phyloP scores from a whole-genome alignment of 2,888 invertebrate species.

The Seira ritae region DNA sequence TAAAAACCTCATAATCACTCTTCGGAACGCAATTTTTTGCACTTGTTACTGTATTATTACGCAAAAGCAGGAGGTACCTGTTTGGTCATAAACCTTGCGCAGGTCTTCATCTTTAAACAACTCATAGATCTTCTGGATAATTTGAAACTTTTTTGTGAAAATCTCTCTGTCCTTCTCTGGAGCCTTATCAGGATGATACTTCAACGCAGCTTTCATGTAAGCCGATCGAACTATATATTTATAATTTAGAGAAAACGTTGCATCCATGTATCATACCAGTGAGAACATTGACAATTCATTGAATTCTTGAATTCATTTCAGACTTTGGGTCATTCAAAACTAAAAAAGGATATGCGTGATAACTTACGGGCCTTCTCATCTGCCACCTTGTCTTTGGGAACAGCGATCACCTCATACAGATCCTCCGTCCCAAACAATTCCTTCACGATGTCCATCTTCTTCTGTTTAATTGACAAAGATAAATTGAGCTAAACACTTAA shows the following conservation, averaged over 20 bases:
- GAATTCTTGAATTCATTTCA: background rate
- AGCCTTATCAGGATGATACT: conserved; percentile 71
- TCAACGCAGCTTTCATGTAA: conserved; percentile 68
- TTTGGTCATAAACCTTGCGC: conserved; percentile 69
- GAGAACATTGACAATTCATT: background rate
- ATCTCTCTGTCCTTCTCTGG: conserved; percentile 59
- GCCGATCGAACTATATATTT: conserved; percentile 65
- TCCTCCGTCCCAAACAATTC: conserved; percentile 68
- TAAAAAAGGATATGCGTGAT: too few species aligned
- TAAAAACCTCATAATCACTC: background rate
- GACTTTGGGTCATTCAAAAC: background rate
- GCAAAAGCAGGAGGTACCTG: conserved; percentile 60
- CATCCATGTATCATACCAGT: too few species aligned
- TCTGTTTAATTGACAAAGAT: background rate
- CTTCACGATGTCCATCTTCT: conserved; percentile 64
- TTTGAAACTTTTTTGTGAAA: conserved; percentile 71
- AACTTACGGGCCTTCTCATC: conserved; percentile 67
- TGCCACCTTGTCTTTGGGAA: conserved; percentile 50
- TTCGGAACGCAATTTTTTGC: background rate
- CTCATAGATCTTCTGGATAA: conserved; percentile 67
- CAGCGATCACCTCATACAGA: conserved; percentile 61
- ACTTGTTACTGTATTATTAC: background rate
- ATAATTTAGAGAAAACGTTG: background rate
- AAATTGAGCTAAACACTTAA: background rate
- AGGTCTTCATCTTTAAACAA: conserved; percentile 68